Evolutionary conservation across 1,140 invertebrate species (phyloP).

Genomic region (Heliconius melpomene): DNA sequence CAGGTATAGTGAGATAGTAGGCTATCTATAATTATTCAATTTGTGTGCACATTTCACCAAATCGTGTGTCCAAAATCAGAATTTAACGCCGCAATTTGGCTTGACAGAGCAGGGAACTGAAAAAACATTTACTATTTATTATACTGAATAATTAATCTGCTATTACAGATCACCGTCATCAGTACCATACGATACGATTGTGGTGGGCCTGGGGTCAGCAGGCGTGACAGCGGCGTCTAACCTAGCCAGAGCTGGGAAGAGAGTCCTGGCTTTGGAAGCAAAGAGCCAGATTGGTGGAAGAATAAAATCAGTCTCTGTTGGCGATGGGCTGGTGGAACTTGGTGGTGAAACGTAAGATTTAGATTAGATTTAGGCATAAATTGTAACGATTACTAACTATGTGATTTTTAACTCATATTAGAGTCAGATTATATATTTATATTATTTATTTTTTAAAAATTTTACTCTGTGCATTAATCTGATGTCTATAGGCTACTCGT

Average conservation of each 20-base stretch:
- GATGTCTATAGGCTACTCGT: too few species aligned
- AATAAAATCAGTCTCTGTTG: slow-evolving; percentile 78
- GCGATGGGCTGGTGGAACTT: slow-evolving; percentile 64
- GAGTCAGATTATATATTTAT: too few species aligned
- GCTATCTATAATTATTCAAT: too few species aligned
- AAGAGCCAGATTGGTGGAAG: slow-evolving; percentile 82
- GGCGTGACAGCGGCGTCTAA: slow-evolving; percentile 82
- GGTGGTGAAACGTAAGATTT: slow-evolving; percentile 65
- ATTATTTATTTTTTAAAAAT: too few species aligned
- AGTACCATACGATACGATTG: slow-evolving; percentile 75
- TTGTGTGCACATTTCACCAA: too few species aligned
- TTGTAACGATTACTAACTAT: not conserved
- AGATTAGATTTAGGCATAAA: not conserved
- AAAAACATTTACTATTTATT: too few species aligned
- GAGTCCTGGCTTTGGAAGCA: slow-evolving; percentile 65
- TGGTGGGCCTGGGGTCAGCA: slow-evolving; percentile 84
- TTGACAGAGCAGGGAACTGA: too few species aligned
- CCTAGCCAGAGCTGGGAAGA: slow-evolving; percentile 76
- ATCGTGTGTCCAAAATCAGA: too few species aligned
- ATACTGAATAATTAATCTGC: not conserved
- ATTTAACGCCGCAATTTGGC: too few species aligned
- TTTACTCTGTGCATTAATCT: too few species aligned
- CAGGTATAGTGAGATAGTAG: too few species aligned
- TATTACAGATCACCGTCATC: not conserved
- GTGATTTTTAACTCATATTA: too few species aligned